Percentiles rank a stretch among this genome's conserved stretches.
These are phyloP conservation scores for Calameuta filiformis DNA, from an alignment of 2,888 invertebrate species.

Conservation along the genomic window DNA sequence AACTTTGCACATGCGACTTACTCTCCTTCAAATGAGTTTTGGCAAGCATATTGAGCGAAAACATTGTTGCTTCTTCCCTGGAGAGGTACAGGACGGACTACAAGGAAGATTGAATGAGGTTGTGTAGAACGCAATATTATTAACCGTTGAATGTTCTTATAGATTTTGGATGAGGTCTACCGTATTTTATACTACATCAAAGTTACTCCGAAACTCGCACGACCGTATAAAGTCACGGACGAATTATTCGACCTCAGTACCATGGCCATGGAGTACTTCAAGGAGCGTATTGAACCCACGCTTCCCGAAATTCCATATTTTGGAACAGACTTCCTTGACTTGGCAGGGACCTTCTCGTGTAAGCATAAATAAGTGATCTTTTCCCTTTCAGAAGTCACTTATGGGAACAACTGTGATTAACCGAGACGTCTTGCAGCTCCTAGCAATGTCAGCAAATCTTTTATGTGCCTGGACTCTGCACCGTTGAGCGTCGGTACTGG, in stretches of 20 bases:
- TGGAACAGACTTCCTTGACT: conserved; percentile 85
- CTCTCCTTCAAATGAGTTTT: conserved; percentile 92
- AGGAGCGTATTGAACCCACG: conserved; percentile 91
- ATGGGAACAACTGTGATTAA: neutral
- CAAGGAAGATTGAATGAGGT: neutral
- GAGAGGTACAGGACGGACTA: conserved; percentile 74
- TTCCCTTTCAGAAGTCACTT: neutral
- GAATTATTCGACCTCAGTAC: conserved; percentile 94
- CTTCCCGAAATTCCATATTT: conserved; percentile 90
- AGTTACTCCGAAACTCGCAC: conserved; percentile 82
- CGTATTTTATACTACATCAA: conserved; percentile 87
- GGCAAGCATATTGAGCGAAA: conserved; percentile 94
- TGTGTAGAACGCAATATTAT: neutral
- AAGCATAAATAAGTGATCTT: conserved; percentile 56
- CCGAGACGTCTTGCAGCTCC: conserved; percentile 44
- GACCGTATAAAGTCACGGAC: conserved; percentile 93
- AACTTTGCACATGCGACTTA: conserved; percentile 91
- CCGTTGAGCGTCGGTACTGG: conserved; percentile 69
- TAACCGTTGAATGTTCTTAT: conserved; percentile 46
- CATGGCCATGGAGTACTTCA: conserved; percentile 98
- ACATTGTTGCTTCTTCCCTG: conserved; percentile 94
- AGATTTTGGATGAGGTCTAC: conserved; percentile 93
- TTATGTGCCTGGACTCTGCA: conserved; percentile 60
- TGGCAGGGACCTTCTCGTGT: conserved; percentile 78
- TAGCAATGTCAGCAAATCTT: conserved; percentile 58